Conservation (phyloP, 2,797 vertebrate genomes). For the Clarias pachynema region DNA sequence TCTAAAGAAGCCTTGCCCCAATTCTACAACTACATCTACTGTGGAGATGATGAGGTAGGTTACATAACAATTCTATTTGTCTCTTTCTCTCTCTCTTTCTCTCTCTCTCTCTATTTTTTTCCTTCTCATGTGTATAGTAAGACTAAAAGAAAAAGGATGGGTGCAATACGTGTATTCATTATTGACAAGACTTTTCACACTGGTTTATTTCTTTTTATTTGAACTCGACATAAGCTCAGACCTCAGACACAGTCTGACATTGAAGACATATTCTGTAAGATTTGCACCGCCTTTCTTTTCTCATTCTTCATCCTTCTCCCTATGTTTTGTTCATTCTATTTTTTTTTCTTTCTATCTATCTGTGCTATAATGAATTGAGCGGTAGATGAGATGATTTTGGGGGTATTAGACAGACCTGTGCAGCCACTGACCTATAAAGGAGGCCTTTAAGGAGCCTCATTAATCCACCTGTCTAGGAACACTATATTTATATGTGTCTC, state of each 20-base stretch:
- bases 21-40: slow-evolving; percentile 76
- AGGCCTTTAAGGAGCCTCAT: slow-evolving; percentile 71
- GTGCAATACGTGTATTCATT: slow-evolving; percentile 12
- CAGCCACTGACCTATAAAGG: slow-evolving; percentile 75
- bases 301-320: not conserved
- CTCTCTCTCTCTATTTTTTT: slow-evolving; percentile 6
- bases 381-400: slow-evolving; percentile 54
- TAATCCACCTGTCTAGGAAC: slow-evolving; percentile 74
- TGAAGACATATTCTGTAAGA: not conserved
- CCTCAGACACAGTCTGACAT: not conserved
- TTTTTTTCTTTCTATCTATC: not conserved
- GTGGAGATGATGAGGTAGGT: slow-evolving; percentile 62
- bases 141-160: slow-evolving; percentile 25
- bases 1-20: slow-evolving; percentile 78
- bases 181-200: slow-evolving; percentile 2
- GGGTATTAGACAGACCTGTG: slow-evolving; percentile 54
- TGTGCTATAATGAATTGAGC: slow-evolving; percentile 56
- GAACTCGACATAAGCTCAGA: not conserved
- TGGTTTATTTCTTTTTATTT: not conserved
- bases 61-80: slow-evolving; percentile 43
- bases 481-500: slow-evolving; percentile 72
- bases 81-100: slow-evolving; percentile 62
- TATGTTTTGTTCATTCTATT: not conserved
- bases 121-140: not conserved
- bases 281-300: not conserved